These are phyloP conservation scores for Solea senegalensis DNA, from an alignment of 2,113 vertebrate species.

Conservation along the genomic window DNA sequence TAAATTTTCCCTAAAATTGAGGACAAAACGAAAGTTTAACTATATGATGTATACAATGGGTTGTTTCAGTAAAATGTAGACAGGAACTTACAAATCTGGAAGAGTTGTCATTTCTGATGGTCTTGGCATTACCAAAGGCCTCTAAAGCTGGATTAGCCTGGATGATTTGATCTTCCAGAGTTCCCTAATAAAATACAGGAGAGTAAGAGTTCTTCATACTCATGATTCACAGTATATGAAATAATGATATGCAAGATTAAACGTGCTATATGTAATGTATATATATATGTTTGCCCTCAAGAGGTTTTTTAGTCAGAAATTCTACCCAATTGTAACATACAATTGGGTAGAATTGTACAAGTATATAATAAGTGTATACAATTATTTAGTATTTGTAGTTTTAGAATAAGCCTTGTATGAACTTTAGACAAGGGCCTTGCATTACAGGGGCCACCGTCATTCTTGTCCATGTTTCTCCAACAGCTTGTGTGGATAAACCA, in stretches of 20 bases:
- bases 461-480: too few relatives aligned
- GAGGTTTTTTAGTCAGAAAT: background rate
- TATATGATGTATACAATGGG: background rate
- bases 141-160: conserved; percentile 87
- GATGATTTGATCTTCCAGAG: conserved; percentile 89
- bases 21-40: background rate
- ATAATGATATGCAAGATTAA: background rate
- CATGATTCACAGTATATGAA: background rate
- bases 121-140: conserved; percentile 90
- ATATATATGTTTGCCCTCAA: background rate
- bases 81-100: conserved; percentile 86
- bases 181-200: conserved; percentile 76
- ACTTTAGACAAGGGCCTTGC: too few relatives aligned
- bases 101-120: conserved; percentile 91
- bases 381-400: too few relatives aligned
- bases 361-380: too few relatives aligned
- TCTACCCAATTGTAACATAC: background rate
- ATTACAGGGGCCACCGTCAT: too few relatives aligned
- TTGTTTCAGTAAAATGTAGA: background rate
- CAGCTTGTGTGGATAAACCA: too few relatives aligned
- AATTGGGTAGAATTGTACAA: background rate
- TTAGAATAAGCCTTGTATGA: too few relatives aligned
- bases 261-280: background rate
- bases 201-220: conserved; percentile 67
- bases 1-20: conserved; percentile 87